Evolutionary conservation across 2,888 invertebrate species (phyloP), one percentile per base, ranked within the genome.

Genomic region (Hyles lineata): DNA sequence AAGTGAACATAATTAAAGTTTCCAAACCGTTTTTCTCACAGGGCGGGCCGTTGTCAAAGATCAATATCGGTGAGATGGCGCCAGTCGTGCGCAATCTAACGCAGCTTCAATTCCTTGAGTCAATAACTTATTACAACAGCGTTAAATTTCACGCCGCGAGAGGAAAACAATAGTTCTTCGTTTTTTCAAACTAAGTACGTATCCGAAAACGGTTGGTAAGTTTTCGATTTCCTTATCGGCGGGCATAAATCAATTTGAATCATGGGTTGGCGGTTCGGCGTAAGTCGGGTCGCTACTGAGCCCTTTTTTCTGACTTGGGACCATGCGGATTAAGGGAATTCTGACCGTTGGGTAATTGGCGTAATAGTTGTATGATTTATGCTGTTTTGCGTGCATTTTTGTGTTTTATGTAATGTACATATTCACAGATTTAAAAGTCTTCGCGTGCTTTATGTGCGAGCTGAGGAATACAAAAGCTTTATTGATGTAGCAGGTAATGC

Each of bases 201-300:
- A 61, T 70, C 50, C 52, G 17, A 73, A 82, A 85, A 84, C 80
- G 82, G 82, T 82, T 74, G 80, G 80, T 85, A 89, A 90, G 80
- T 90, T 90, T 86, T 84, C 85, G 88, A 92, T 92, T 87, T 92
- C 90, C 89, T 91, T 92, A 93, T 91, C 90, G 88, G 78, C 78
- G 76, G 85, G 83, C 86, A 92, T 94, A 94, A 93, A 94, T 94
- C 94, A 93, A 92, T 92, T 92, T 92, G 92, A 92, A 85, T 88
- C 89, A 89, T 90, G 88, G 89, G 82, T 73, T 72, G 76, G 75
- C 78, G 73, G 21, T 61, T 55, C 83, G 81, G 83, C 81, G 86
- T 88, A 89, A 89, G 87, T 90, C 86, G 89, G 90, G 90, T 87
- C 87, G 87, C 80, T 85, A 80, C 85, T 84, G 87, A 87, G 90